These are phyloP conservation scores for Zaprionus ghesquierei DNA, from an alignment of 1,140 invertebrate genomes.

Conservation along the genomic window DNA sequence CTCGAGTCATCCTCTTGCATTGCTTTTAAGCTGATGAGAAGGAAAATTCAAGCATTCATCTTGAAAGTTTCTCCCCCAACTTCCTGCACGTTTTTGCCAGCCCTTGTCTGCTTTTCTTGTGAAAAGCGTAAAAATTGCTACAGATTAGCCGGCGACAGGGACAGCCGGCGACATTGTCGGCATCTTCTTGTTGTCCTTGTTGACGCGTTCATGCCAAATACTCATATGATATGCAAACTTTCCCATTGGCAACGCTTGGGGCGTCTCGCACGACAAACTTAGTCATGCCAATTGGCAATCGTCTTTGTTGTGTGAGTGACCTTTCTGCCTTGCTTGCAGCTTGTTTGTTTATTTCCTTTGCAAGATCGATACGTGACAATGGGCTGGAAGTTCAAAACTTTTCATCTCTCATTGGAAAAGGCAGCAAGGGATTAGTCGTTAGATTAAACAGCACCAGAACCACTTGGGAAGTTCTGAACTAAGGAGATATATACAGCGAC, in stretches of 20 bases:
- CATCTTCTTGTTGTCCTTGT: not conserved
- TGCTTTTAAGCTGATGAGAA: slow-evolving; percentile 72
- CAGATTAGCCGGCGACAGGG: slow-evolving; percentile 57
- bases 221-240: slow-evolving; percentile 29
- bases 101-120: slow-evolving; percentile 18
- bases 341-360: not conserved
- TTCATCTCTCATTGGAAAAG: not conserved
- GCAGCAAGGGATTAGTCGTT: not conserved
- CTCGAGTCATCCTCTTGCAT: slow-evolving; percentile 23
- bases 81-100: not conserved
- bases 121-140: slow-evolving; percentile 60
- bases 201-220: slow-evolving; percentile 37
- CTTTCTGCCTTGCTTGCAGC: not conserved
- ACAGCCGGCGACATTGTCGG: slow-evolving; percentile 43
- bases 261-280: not conserved
- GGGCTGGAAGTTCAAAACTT: not conserved
- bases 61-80: slow-evolving; percentile 18
- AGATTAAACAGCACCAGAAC: too few species aligned
- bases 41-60: slow-evolving; percentile 55
- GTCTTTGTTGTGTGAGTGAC: slow-evolving; percentile 10
- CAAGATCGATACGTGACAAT: slow-evolving; percentile 1
- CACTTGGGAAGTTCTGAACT: too few species aligned
- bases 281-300: slow-evolving; percentile 10
- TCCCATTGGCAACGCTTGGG: not conserved
- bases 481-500: too few species aligned